Evolutionary conservation across 2,888 invertebrate genomes (phyloP).

Genomic region (Melanchra persicariae): DNA sequence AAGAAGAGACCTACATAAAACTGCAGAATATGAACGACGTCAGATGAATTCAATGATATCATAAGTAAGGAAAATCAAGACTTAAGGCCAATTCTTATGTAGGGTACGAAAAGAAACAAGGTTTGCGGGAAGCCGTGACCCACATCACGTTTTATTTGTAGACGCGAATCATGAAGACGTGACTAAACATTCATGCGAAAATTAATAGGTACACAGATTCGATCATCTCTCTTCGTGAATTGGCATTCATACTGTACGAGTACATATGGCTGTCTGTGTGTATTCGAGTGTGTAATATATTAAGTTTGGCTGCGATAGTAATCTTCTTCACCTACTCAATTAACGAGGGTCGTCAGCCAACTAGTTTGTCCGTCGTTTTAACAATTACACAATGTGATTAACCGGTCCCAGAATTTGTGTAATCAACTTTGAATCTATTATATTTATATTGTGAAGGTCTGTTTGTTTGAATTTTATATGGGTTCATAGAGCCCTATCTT

Average conservation of each 20-base stretch:
- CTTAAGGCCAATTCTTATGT: constrained; percentile 64
- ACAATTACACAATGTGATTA: constrained; percentile 43
- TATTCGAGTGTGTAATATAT: constrained; percentile 16
- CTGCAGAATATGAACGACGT: neutral
- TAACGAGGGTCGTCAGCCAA: constrained; percentile 43
- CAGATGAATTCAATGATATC: constrained; percentile 39
- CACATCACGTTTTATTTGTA: constrained; percentile 83
- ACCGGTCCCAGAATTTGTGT: constrained; percentile 34
- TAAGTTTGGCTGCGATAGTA: constrained; percentile 29
- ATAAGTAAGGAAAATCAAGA: constrained; percentile 68
- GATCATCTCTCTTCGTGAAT: constrained; percentile 51
- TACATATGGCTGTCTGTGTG: neutral
- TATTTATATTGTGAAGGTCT: constrained; percentile 12
- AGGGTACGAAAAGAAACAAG: constrained; percentile 74
- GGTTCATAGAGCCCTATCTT: neutral
- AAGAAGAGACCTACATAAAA: neutral
- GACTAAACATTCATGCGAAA: constrained; percentile 55
- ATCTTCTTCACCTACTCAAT: constrained; percentile 47
- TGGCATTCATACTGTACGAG: constrained; percentile 31
- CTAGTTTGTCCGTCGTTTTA: constrained; percentile 30
- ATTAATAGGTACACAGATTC: constrained; percentile 55
- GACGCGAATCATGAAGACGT: constrained; percentile 75
- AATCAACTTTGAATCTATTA: constrained; percentile 26
- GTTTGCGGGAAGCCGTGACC: constrained; percentile 85
- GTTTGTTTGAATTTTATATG: neutral